These are phyloP conservation scores for Heliconius hortense DNA, from an alignment of 2,888 invertebrate genomes.

Conservation along the genomic window DNA sequence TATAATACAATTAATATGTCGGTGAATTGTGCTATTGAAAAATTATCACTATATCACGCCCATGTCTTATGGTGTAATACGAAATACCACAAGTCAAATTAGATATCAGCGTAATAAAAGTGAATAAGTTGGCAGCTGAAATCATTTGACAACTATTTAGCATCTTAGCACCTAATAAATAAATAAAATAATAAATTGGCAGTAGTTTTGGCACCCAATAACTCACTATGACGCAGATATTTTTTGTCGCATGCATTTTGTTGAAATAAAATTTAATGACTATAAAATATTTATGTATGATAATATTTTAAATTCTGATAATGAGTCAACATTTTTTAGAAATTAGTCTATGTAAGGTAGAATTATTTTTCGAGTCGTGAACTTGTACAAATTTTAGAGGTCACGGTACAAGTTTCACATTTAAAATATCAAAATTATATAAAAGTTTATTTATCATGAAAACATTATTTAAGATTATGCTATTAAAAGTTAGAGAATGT, in stretches of 20 bases:
- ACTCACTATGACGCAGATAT: constrained; percentile 23
- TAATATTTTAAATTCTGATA: constrained; percentile 1
- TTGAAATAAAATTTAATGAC: constrained; percentile 4
- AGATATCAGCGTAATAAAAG: constrained; percentile 46
- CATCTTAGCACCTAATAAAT: constrained; percentile 43
- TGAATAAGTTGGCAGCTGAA: constrained; percentile 42
- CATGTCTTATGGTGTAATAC: constrained; percentile 34
- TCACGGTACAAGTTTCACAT: neutral
- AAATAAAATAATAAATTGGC: constrained; percentile 45
- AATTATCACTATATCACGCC: constrained; percentile 35
- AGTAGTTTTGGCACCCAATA: constrained; percentile 31
- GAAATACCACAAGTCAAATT: constrained; percentile 53
- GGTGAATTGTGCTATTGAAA: constrained; percentile 26
- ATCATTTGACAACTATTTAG: constrained; percentile 48
- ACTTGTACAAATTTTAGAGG: neutral
- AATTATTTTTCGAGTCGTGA: neutral
- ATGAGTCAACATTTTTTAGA: neutral
- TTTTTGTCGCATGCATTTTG: constrained; percentile 12
- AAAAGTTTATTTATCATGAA: neutral
- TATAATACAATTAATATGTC: constrained; percentile 15
- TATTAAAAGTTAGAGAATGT: neutral
- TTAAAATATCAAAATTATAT: neutral
- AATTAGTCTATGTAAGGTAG: neutral
- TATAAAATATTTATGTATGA: constrained; percentile 7
- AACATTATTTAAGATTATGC: neutral